Evolutionary conservation across 2,888 invertebrate genomes (phyloP), one percentile per base, ranked within the genome.

Genomic region (Liopterus haemorrhoidalis): DNA sequence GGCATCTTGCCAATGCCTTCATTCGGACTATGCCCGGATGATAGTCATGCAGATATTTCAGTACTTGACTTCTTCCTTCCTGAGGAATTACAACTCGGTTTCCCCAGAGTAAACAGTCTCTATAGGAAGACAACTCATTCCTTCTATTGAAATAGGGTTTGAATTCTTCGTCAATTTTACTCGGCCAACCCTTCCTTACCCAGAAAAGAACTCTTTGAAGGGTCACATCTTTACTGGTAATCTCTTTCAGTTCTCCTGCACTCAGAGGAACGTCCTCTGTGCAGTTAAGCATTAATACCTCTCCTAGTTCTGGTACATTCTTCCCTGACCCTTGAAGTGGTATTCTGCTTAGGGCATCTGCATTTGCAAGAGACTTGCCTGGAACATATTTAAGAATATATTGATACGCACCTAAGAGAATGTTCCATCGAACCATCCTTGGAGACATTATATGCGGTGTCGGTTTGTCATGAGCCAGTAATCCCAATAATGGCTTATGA

Each of bases 61-160:
- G 30, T 15, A 54, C 36, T 3, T 20, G 12, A 15, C 46, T 27
- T 16, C 46, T 35, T 32, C 41, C 36, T 12, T 24, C 16, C 32
- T 16, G 18, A 27, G 54, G 51, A 14, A 53, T 50, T 12, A 54
- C 48, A 5, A 53, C 51, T 18, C 55, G 36, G 35, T 37, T 41
- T 16, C 54, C 51, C 51, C 49, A 52, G 15, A 53, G 41, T 20
- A 56, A 24, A 41, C 53, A 55, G 9, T 31, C 46, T 39, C 42
- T 36, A 16, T 49, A 38, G n/a, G 42, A 21, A 2, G 52, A 46
- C 24, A 52, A 22, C 24, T 49, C 54, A 21, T 45, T 19, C 27
- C 43, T 31, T 16, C 39, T 46, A 24, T 15, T 20, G 37, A 19
- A 8, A 12, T 12, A 54, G 8, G 28, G 30, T n/a, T 28, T 20